Evolutionary conservation across 2,888 invertebrate genomes (phyloP).

Genomic region (Onthophagus sagittarius): DNA sequence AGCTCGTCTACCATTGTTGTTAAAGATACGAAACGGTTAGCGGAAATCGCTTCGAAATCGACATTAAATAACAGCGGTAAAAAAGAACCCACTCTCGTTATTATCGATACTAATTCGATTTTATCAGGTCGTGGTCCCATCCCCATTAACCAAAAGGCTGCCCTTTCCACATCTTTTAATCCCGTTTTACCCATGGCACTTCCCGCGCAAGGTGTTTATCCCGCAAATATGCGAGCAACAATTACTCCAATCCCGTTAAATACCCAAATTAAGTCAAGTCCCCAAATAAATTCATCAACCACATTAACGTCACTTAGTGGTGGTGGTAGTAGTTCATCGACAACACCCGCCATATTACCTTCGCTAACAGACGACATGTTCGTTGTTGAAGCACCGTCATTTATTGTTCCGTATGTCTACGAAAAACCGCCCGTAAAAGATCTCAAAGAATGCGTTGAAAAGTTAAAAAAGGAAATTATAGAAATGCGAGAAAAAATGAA

Average conservation of each 20-base stretch:
- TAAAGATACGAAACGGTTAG: constrained; percentile 67
- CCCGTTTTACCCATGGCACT: constrained; percentile 53
- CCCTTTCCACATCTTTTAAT: constrained; percentile 42
- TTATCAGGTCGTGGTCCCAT: constrained; percentile 60
- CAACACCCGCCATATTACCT: constrained; percentile 66
- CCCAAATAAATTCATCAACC: not conserved
- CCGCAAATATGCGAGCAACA: constrained; percentile 57
- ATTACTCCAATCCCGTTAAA: constrained; percentile 54
- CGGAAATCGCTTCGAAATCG: constrained; percentile 65
- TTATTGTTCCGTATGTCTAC: constrained; percentile 90
- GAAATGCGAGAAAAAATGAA: constrained; percentile 45
- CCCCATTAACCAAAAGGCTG: constrained; percentile 48
- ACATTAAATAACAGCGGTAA: constrained; percentile 51
- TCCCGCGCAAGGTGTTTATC: constrained; percentile 63
- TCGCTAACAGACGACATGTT: constrained; percentile 89
- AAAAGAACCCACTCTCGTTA: constrained; percentile 72
- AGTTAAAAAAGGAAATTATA: constrained; percentile 39
- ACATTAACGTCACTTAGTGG: constrained; percentile 31
- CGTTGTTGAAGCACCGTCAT: constrained; percentile 88
- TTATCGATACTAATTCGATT: constrained; percentile 74
- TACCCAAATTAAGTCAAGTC: constrained; percentile 10
- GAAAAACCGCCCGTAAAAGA: constrained; percentile 82
- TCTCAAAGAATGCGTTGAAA: constrained; percentile 56
- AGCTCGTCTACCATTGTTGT: constrained; percentile 56
- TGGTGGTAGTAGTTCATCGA: constrained; percentile 33